phyloP scores from a whole-genome alignment of 2,888 invertebrate species.

The Physocephala rufipes region DNA sequence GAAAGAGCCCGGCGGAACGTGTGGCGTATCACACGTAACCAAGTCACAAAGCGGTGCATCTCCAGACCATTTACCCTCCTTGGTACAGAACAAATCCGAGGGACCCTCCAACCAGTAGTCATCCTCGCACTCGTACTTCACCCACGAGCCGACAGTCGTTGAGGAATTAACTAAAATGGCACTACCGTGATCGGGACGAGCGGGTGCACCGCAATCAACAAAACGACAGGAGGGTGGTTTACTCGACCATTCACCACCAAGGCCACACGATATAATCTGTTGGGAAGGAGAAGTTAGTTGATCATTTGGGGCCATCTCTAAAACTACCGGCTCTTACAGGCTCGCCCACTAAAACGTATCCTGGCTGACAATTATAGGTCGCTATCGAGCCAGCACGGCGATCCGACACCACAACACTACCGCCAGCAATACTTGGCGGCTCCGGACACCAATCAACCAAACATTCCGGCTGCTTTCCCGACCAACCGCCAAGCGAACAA shows the following conservation, averaged over 20 bases:
- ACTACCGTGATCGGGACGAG: conserved; percentile 79
- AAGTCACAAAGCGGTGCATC: conserved; percentile 87
- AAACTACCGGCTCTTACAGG: conserved; percentile 69
- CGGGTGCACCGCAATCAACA: conserved; percentile 86
- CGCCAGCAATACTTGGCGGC: conserved; percentile 81
- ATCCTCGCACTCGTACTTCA: conserved; percentile 81
- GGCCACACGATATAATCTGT: conserved; percentile 81
- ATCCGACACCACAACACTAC: conserved; percentile 75
- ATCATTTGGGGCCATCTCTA: neutral
- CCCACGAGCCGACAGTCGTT: conserved; percentile 82
- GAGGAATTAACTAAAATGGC: conserved; percentile 79
- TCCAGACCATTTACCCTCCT: conserved; percentile 88
- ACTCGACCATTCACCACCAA: conserved; percentile 86
- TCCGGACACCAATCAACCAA: conserved; percentile 89
- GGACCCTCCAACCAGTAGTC: conserved; percentile 87
- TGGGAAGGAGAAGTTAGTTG: conserved; percentile 24
- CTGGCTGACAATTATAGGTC: conserved; percentile 81
- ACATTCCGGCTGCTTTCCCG: conserved; percentile 81
- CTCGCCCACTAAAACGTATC: conserved; percentile 84
- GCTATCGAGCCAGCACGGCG: conserved; percentile 83
- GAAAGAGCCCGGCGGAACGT: conserved; percentile 84
- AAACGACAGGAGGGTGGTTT: conserved; percentile 85
- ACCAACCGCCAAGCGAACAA: conserved; percentile 84
- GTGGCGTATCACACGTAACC: conserved; percentile 86
- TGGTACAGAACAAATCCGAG: conserved; percentile 75